Evolutionary conservation across 2,797 vertebrate genomes (phyloP).

Genomic region (Sebastes melanostomus): DNA sequence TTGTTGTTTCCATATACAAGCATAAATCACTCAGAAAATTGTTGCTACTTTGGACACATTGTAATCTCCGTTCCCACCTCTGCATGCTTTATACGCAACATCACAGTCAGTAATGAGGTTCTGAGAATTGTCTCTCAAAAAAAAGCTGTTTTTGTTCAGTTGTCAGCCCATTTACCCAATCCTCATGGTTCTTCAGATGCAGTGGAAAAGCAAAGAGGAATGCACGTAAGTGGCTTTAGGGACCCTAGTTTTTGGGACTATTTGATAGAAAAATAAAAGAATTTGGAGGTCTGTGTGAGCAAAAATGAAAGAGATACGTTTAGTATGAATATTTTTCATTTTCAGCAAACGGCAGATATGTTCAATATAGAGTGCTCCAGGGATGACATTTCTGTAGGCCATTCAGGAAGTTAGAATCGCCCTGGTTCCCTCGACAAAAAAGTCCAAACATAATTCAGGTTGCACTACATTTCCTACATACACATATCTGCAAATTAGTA

Average conservation of each 20-base stretch:
- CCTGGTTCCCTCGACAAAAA: not conserved
- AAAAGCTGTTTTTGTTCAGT: not conserved
- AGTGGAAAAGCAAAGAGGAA: not conserved
- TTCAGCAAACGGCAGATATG: not conserved
- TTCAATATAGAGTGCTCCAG: too few species aligned
- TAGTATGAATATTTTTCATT: not conserved
- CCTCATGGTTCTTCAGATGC: not conserved
- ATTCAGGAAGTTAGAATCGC: accelerated
- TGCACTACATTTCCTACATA: not conserved
- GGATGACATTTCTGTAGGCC: too few species aligned
- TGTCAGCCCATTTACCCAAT: not conserved
- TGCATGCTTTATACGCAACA: not conserved
- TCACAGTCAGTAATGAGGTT: not conserved
- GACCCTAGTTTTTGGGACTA: not conserved
- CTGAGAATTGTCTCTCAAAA: not conserved
- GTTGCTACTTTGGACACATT: not conserved
- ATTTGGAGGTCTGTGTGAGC: not conserved
- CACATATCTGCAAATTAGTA: not conserved
- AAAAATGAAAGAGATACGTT: not conserved
- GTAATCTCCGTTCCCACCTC: not conserved
- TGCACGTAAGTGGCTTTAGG: not conserved
- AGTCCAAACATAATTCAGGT: too few species aligned
- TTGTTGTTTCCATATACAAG: not conserved
- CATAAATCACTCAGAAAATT: not conserved
- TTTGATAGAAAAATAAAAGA: not conserved